Evolutionary conservation across 2,888 invertebrate species (phyloP).

Genomic region (Scelioninae gen. 1): DNA sequence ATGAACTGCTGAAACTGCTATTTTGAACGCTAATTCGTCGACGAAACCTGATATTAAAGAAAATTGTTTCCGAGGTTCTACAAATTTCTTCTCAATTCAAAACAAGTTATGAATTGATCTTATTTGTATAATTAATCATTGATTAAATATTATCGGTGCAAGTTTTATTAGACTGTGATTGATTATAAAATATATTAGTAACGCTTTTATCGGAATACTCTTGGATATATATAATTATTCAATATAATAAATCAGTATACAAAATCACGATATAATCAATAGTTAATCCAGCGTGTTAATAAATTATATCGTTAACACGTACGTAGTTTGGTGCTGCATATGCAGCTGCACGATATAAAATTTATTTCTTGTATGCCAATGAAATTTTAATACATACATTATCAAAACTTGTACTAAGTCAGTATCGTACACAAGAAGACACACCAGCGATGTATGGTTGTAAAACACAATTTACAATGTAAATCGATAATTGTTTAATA

Average conservation of each 20-base stretch:
- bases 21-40: constrained; percentile 48
- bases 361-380: constrained; percentile 5
- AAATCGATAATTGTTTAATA: too few species aligned
- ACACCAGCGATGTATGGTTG: background rate
- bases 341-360: constrained; percentile 1
- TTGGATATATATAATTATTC: background rate
- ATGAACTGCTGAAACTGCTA: constrained; percentile 44
- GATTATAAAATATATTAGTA: constrained; percentile 1
- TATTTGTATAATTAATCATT: constrained; percentile 6
- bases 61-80: constrained; percentile 11
- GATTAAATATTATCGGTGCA: background rate
- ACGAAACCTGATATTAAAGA: constrained; percentile 6
- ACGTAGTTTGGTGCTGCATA: background rate
- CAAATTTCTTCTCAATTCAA: constrained; percentile 22
- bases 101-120: background rate
- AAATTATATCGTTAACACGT: constrained; percentile 19
- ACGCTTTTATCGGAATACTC: background rate
- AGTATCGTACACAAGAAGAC: background rate
- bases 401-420: constrained; percentile 5
- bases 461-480: background rate
- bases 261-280: background rate
- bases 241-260: constrained; percentile 2
- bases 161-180: background rate
- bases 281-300: constrained; percentile 1
- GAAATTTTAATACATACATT: constrained; percentile 4